phyloP scores from a whole-genome alignment of 1,140 invertebrate species.

The Drosophila novamexicana region DNA sequence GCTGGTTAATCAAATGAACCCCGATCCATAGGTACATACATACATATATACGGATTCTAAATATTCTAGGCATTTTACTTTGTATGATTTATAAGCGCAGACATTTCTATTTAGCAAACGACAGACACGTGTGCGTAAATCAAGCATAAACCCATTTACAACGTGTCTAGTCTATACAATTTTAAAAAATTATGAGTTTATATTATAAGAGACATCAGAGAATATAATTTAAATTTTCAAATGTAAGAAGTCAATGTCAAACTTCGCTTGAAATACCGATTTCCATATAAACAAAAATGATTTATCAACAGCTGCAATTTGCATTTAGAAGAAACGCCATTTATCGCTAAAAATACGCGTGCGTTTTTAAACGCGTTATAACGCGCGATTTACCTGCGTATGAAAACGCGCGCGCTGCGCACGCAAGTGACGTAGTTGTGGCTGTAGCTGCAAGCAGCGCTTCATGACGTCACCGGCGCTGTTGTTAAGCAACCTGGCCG shows the following conservation, averaged over 20 bases:
- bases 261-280: too few relatives aligned
- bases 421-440: slow-evolving; percentile 9
- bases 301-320: too few relatives aligned
- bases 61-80: background rate
- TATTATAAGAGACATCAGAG: too few relatives aligned
- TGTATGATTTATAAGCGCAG: background rate
- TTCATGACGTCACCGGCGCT: slow-evolving; percentile 59
- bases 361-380: slow-evolving; percentile 39
- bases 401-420: slow-evolving; percentile 4
- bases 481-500: background rate
- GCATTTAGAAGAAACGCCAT: background rate
- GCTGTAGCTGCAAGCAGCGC: slow-evolving; percentile 18
- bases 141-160: background rate
- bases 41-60: background rate
- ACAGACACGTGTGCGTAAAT: background rate
- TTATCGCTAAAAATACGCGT: slow-evolving; percentile 6
- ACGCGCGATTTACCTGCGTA: slow-evolving; percentile 21
- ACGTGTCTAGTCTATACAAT: background rate
- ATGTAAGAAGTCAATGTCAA: too few relatives aligned
- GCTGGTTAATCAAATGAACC: background rate
- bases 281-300: too few relatives aligned
- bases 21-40: background rate
- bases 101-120: background rate
- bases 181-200: background rate
- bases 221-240: too few relatives aligned